Percentiles rank a stretch among this genome's conserved stretches.
Conservation (phyloP, 2,888 invertebrate genomes). For the Salticus scenicus region DNA sequence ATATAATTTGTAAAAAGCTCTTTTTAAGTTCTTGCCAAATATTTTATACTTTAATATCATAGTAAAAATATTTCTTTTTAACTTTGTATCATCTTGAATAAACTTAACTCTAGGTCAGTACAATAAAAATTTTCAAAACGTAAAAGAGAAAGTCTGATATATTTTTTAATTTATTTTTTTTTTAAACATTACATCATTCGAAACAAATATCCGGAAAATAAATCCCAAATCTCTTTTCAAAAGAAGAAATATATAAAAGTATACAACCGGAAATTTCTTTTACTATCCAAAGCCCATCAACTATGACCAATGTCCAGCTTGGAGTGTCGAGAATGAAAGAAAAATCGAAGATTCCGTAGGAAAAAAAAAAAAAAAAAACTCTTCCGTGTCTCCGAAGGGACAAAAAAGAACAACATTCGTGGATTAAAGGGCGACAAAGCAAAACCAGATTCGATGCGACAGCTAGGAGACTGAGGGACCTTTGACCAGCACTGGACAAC, state of each 20-base stretch:
- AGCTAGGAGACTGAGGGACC: slow-evolving; percentile 34
- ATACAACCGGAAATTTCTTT: slow-evolving; percentile 9
- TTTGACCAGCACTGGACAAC: slow-evolving; percentile 36
- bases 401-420: neutral
- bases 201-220: neutral
- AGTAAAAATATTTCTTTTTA: too few relatives aligned
- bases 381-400: neutral
- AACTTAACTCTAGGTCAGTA: too few relatives aligned
- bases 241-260: neutral
- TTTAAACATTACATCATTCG: too few relatives aligned
- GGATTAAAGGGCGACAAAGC: slow-evolving; percentile 64
- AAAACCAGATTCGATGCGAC: slow-evolving; percentile 60
- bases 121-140: too few relatives aligned
- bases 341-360: neutral
- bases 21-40: too few relatives aligned
- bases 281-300: neutral
- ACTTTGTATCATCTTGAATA: too few relatives aligned
- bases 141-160: too few relatives aligned
- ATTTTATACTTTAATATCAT: too few relatives aligned
- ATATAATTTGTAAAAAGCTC: too few relatives aligned
- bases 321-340: neutral
- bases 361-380: neutral
- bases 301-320: neutral
- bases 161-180: too few relatives aligned
- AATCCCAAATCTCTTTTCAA: neutral